Base-by-base conservation (phyloP, 2,113 vertebrate species). In the Rhinichthys klamathensis region DNA sequence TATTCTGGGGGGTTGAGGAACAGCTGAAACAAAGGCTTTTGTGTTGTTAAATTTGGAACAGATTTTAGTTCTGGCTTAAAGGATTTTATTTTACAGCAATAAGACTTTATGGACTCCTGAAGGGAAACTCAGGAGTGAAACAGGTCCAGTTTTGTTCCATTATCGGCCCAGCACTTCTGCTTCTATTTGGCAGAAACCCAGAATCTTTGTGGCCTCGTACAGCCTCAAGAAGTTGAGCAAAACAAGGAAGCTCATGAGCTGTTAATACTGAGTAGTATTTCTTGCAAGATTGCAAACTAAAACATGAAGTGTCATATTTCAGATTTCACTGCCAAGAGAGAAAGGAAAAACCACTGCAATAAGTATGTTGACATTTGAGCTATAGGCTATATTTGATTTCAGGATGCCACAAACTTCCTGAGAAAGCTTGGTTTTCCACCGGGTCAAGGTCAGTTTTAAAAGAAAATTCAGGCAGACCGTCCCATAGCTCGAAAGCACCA, bases 291-390 rank as follows among this genome's bases (percentile, higher is more conserved):
- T 38, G 67, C 67, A 41, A 41, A 72, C 69, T 41, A n/a, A 74
- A 74, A 27, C 72, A 49, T 46, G 69, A 41, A 73, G 72, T 49
- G 38, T 74, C 72, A 72, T 72, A n/a, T 72, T 72, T 72, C 35
- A 41, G 10, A 70, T 70, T 41, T 70, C 67, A 12, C 11, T 72
- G 69, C 69, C 69, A 76, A 78, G 75, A 78, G 10, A 38, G 32
- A 41, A 79, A 61, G 32, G 23, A 41, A 61, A 51, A 44, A n/a
- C 32, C 41, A 10, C 51, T 77, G 30, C 75, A 38, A 58, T n/a
- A n/a, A n/a, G n/a, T 58, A 16, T 54, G 51, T 56, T 78, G 54
- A 41, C 4, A 58, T 35, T 56, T 23, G 32, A 46, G 38, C 41
- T 49, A 44, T 49, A 44, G 25, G 38, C 72, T 27, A 44, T 49